These are phyloP conservation scores for Ochlodes sylvanus DNA, from an alignment of 2,888 invertebrate species.

Conservation along the genomic window DNA sequence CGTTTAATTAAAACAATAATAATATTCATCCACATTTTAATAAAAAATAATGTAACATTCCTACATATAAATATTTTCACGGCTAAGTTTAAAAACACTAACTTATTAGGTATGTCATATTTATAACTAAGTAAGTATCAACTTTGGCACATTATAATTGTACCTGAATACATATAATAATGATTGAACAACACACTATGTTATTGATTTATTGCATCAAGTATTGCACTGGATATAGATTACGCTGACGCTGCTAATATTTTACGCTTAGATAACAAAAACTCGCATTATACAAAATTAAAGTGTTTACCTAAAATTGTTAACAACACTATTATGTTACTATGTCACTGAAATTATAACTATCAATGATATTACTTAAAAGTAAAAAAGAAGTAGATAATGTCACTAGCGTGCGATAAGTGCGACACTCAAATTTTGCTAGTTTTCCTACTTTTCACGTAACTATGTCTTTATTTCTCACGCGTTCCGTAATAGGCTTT, in stretches of 20 bases:
- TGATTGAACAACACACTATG: slow-evolving; percentile 9
- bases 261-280: background rate
- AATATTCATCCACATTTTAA: slow-evolving; percentile 61
- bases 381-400: too few species aligned
- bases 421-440: too few species aligned
- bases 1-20: slow-evolving; percentile 44
- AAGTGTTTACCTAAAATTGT: too few species aligned
- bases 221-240: slow-evolving; percentile 11
- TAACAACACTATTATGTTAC: too few species aligned
- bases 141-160: slow-evolving; percentile 58
- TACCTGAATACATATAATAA: slow-evolving; percentile 25
- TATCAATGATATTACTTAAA: too few species aligned
- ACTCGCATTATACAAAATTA: background rate
- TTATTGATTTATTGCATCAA: slow-evolving; percentile 2
- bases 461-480: too few species aligned
- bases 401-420: too few species aligned
- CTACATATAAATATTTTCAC: slow-evolving; percentile 71
- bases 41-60: slow-evolving; percentile 70
- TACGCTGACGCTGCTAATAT: slow-evolving; percentile 1
- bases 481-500: too few species aligned
- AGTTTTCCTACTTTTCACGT: too few species aligned
- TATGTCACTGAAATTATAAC: too few species aligned
- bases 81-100: slow-evolving; percentile 71
- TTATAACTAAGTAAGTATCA: slow-evolving; percentile 57
- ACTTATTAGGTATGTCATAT: slow-evolving; percentile 51